Base-by-base conservation (phyloP, 2,113 vertebrate species). In the Dasyornis broadbenti region DNA sequence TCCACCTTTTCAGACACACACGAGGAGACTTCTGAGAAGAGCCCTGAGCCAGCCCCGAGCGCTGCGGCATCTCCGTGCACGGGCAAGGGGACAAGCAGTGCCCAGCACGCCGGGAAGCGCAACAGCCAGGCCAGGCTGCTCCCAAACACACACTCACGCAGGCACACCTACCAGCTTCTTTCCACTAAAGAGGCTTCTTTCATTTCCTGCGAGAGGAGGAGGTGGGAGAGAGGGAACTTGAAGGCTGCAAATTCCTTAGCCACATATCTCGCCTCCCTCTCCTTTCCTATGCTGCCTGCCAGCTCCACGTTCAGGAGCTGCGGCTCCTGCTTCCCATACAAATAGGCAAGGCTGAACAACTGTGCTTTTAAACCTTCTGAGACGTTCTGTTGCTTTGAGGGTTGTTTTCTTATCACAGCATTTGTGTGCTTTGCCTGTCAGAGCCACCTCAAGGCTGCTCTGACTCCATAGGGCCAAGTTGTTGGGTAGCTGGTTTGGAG, bases 131-230 rank as follows among this genome's bases (percentile, higher is more conserved):
- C 84, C 14, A 0, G 54, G 39, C 90, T 64, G 79, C 79, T 72
- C 69, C 92, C 77, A 61, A 68, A 47, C 73, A 44, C 81, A 59
- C 49, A 33, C 92, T 85, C 81, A 54, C 7, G 6, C 69, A 6
- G 19, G 75, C 90, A 81, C 95, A 89, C 89, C 72, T 82, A 78
- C 92, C 65, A 56, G 39, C 79, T 71, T 85, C 47, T 76, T 64
- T 63, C 92, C 79, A 93, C 90, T 94, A 95, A 92, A 92, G 86
- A 89, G 82, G 59, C 30, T 90, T 89, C 83, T 94, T 93, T 96
- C 78, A 92, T 93, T 90, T 89, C 64, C 92, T 88, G 35, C 0
- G 1, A 73, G 50, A 96, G 76, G 79, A 94, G 86, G 95, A 90
- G 95, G 95, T 45, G 69, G 68, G 72, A 90, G 82, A 94, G 83